Base-by-base conservation (phyloP, 64 coral and sea anemone genomes). In the Porites australiensis region DNA sequence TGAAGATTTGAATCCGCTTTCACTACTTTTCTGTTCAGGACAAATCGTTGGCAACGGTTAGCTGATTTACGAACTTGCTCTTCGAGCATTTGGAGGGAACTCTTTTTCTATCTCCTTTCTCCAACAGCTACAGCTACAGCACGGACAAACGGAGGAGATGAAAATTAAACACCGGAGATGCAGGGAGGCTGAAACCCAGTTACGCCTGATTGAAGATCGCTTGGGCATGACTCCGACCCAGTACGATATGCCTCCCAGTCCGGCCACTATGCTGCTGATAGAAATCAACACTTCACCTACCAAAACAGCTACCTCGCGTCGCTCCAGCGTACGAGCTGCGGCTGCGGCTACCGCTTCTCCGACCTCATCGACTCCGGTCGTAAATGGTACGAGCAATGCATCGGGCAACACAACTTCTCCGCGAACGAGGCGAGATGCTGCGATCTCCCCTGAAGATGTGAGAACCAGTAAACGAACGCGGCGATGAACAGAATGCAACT, bases 191-290 rank as follows among this genome's bases (percentile, higher is more conserved):
- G 96, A 98, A 65, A 89, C 82, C 13, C 96, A 98, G 63, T 83
- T 98, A 62, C 96, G 96, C 54, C 80, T 93, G 87, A 98, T 98
- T 11, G 96, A 98, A 47, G 93, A 98, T 74, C 91, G 79, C 68
- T 88, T 98, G 27, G 96, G 96, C 20, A 98, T 98, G 96, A 98
- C 96, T 13, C 96, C 96, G 8, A 95, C 96, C 59, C 90, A 95
- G 70, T 98, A 98, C 69, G 92, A 98, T 77, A 98, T 98, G 96
- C 96, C 96, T 2, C 94, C 96, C 18, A 95, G 93, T 82, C 96
- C 96, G 50, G 96, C 94, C 53, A 95, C 96, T 12, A 98, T 98
- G 96, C 52, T 98, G 54, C 90, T 95, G n/a, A 95, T 94, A 64
- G 96, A 95, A 65, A 91, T 97, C 44, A 97, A 76, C n/a, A 97